Evolutionary conservation across 1,140 invertebrate species (phyloP), one percentile per base, ranked within the genome.

Genomic region (Campoletis sonorensis): DNA sequence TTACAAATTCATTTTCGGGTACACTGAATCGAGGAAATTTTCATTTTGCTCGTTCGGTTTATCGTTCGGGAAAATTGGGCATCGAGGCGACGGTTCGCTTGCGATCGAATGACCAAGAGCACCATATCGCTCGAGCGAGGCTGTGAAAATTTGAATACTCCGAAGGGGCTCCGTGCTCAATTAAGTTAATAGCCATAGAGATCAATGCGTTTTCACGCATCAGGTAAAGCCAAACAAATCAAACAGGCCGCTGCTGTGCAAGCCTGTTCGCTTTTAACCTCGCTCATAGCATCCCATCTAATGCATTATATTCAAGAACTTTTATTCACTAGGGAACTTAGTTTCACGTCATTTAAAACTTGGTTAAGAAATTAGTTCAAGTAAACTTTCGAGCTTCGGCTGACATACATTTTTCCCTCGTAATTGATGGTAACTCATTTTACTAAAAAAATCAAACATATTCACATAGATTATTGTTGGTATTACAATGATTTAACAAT

Each of bases 161-260:
- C 40, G 45, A 26, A 49, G 40, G 13, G 61, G 21, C 61, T 75
- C 21, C 72, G 45, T 37, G 72, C 72, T 75, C 72, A 75, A 75
- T 75, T 75, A 75, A 75, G 40, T 75, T 75, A 75, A 75, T 75
- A 75, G 72, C 54, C 54, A 75, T 75, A 49, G 72, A 75, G 72
- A 75, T 75, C 72, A 75, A 75, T 49, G 72, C 72, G 58, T 75
- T 49, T 75, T 58, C 72, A 75, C 72, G 72, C 72, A 75, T 75
- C 72, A 49, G 16, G 18, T 23, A 21, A 75, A 27, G 23, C 72
- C 72, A 75, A 75, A 75, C 49, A 49, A 13, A 4, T 49, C n/a
- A 54, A 33, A 23, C 37, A 45, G 40, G 8, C 40, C 8, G 40
- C 40, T 45, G n/a, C n/a, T n/a, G n/a, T n/a, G 30, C 30, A 33